Percentiles rank a stretch among this genome's conserved stretches.
Conservation (phyloP, 2,888 invertebrate species). For the Lampropteryx suffumata region DNA sequence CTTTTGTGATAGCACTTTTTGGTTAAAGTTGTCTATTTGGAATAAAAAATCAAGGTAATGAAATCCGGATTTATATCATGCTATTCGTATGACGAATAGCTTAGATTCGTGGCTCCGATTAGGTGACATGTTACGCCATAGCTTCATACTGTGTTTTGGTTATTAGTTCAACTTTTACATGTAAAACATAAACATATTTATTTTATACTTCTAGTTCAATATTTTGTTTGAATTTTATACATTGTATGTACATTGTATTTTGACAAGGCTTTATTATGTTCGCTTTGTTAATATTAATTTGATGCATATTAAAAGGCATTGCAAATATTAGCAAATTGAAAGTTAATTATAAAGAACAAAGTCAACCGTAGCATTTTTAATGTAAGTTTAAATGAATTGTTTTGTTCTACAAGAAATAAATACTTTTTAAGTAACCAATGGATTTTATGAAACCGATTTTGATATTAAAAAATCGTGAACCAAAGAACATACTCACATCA, state of each 20-base stretch:
- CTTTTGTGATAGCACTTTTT: too few relatives aligned
- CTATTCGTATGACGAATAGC: too few relatives aligned
- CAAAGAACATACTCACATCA: too few relatives aligned
- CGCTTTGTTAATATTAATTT: constrained; percentile 6
- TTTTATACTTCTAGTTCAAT: background rate
- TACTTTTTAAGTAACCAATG: background rate
- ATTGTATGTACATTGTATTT: constrained; percentile 5
- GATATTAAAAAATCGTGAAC: too few relatives aligned
- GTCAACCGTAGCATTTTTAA: constrained; percentile 2
- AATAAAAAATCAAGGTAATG: too few relatives aligned
- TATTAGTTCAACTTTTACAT: background rate
- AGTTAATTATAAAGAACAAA: constrained; percentile 4
- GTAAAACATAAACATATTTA: too few relatives aligned
- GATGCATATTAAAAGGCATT: background rate
- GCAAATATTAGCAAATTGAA: constrained; percentile 9
- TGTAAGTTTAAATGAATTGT: background rate
- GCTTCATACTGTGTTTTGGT: background rate
- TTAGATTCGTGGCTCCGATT: background rate
- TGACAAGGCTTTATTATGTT: background rate
- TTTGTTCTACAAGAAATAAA: background rate
- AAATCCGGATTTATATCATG: too few relatives aligned
- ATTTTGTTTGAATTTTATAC: background rate
- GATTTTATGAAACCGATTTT: too few relatives aligned
- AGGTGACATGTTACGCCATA: background rate
- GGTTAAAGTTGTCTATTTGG: too few relatives aligned